Percentiles rank a stretch among this genome's conserved stretches.
Evolutionary conservation across 2,888 invertebrate species (phyloP).

Genomic region (Pandemis heparana): DNA sequence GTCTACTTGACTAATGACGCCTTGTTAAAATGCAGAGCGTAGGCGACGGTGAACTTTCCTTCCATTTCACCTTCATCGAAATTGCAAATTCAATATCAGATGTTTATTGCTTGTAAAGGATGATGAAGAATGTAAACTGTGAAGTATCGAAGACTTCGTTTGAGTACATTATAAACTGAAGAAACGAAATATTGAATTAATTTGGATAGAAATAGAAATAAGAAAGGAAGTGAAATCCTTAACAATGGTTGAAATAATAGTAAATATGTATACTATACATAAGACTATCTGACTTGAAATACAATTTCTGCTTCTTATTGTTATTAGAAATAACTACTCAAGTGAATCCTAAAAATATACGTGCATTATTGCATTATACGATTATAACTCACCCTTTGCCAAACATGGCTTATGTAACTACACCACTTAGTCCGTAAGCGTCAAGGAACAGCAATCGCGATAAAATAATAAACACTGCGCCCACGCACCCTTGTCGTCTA

Average conservation of each 20-base stretch:
- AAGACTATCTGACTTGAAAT: neutral
- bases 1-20: constrained; percentile 24
- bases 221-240: neutral
- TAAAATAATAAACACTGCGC: constrained; percentile 53
- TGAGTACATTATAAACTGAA: no score
- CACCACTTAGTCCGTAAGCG: constrained; percentile 45
- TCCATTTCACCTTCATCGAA: constrained; percentile 49
- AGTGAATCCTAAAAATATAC: neutral
- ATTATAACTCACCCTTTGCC: constrained; percentile 22
- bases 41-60: constrained; percentile 54
- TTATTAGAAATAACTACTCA: neutral
- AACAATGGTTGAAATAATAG: no score
- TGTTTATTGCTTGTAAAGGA: neutral
- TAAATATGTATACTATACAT: neutral
- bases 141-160: neutral
- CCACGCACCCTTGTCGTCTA: constrained; percentile 53
- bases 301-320: neutral
- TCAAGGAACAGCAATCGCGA: constrained; percentile 54
- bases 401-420: constrained; percentile 25
- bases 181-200: no score
- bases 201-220: neutral
- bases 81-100: constrained; percentile 13
- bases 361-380: neutral
- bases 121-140: neutral
- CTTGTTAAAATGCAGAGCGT: constrained; percentile 52